Evolutionary conservation across 2,888 invertebrate genomes (phyloP).

Genomic region (Alcis repandata): DNA sequence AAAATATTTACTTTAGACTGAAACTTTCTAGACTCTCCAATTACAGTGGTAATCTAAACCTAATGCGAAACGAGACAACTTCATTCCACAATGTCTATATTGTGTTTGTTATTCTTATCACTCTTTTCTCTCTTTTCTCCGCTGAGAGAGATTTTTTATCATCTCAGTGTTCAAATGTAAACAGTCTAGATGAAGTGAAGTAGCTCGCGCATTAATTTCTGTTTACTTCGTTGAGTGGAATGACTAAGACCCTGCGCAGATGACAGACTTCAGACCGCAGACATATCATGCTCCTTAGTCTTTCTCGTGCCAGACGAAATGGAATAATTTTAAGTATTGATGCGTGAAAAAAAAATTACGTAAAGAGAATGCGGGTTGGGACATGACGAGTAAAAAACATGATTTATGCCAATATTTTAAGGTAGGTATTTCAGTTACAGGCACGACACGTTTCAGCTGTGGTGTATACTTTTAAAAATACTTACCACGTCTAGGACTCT

Average conservation of each 20-base stretch:
- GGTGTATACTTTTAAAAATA: no score
- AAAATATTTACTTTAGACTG: not conserved
- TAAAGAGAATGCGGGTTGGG: no score
- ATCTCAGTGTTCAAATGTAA: slow-evolving; percentile 7
- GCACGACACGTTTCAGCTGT: no score
- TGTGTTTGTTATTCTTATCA: slow-evolving; percentile 7
- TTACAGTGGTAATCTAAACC: no score
- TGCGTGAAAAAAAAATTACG: not conserved
- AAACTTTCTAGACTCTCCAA: not conserved
- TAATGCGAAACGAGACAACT: not conserved
- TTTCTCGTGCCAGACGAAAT: not conserved
- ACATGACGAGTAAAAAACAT: no score
- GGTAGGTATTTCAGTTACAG: no score
- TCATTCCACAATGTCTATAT: not conserved
- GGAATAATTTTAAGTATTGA: no score
- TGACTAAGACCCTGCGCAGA: not conserved
- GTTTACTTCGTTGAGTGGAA: slow-evolving; percentile 35
- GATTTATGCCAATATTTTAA: no score
- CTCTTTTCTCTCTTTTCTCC: not conserved
- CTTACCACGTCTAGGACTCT: no score
- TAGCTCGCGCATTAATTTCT: slow-evolving; percentile 30
- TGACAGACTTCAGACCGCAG: not conserved
- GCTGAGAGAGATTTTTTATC: slow-evolving; percentile 1
- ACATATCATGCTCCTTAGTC: not conserved
- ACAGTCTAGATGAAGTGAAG: slow-evolving; percentile 25